Conservation (phyloP, 2,797 vertebrate genomes). For the Ptychadena robeensis region DNA sequence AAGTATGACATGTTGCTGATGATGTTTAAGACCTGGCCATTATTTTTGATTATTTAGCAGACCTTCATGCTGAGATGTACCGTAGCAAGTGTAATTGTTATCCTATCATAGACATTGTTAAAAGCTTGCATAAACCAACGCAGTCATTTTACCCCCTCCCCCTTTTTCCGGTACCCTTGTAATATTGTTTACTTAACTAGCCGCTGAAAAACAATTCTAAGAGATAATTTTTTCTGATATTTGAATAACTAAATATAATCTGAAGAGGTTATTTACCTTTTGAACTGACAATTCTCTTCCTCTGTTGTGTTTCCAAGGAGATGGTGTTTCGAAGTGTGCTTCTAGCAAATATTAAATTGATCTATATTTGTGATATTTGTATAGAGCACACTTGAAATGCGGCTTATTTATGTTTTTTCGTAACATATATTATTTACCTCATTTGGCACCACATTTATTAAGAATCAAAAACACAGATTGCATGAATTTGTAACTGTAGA, state of each 20-base stretch:
- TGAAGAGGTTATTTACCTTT: background rate
- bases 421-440: no score
- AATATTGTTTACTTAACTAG: background rate
- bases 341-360: conserved; percentile 13
- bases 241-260: conserved; percentile 25
- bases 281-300: conserved; percentile 29
- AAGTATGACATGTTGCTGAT: conserved; percentile 10
- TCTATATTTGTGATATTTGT: background rate
- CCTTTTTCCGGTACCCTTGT: background rate
- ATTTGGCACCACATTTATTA: no score
- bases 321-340: conserved; percentile 14
- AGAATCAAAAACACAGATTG: no score
- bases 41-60: conserved; percentile 4
- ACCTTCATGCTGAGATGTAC: background rate
- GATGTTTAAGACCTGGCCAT: conserved; percentile 6
- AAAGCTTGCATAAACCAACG: background rate
- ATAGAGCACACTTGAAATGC: no score
- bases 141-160: background rate
- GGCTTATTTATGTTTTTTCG: no score
- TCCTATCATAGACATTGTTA: background rate
- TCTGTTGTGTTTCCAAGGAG: conserved; percentile 28
- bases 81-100: background rate
- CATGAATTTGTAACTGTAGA: no score
- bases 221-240: conserved; percentile 20
- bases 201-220: background rate